Conservation (phyloP, 2,797 vertebrate species). For the Schizopygopsis malacanthus region DNA sequence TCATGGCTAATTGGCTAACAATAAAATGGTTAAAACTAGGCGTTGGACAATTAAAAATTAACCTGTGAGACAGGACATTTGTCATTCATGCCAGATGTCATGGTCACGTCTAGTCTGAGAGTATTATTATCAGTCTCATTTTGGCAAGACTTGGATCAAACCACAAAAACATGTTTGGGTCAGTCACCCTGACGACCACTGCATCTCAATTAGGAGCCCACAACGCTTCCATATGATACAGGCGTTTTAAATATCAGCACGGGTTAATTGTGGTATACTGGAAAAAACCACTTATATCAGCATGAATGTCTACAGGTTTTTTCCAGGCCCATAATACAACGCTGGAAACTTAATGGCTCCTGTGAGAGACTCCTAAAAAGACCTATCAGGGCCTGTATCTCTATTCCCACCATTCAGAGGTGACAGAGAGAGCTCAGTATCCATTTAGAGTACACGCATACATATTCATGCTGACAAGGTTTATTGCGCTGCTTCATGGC, state of each 20-base stretch:
- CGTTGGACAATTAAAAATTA: constrained; percentile 80
- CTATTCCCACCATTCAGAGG: constrained; percentile 62
- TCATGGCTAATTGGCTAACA: not conserved
- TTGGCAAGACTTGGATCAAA: not conserved
- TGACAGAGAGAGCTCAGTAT: constrained; percentile 59
- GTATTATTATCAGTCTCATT: constrained; percentile 12
- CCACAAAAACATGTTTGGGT: not conserved
- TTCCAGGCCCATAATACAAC: constrained; percentile 51
- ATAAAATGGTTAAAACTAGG: constrained; percentile 72
- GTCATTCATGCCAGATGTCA: constrained; percentile 77
- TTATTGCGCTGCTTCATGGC: constrained; percentile 50
- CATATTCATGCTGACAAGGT: constrained; percentile 63
- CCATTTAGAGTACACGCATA: constrained; percentile 59
- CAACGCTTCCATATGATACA: not conserved
- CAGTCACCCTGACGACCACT: not conserved
- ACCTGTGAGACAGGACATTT: constrained; percentile 76
- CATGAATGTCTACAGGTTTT: constrained; percentile 49
- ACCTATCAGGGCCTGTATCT: constrained; percentile 62
- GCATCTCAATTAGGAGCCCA: not conserved
- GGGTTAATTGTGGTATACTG: constrained; percentile 31
- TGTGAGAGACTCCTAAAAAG: constrained; percentile 57
- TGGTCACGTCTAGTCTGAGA: constrained; percentile 69
- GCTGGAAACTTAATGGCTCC: constrained; percentile 51
- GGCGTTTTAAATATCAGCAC: constrained; percentile 1
- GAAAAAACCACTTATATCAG: constrained; percentile 52